Base-by-base conservation (phyloP, 2,797 vertebrate species). In the Sternotherus odoratus region DNA sequence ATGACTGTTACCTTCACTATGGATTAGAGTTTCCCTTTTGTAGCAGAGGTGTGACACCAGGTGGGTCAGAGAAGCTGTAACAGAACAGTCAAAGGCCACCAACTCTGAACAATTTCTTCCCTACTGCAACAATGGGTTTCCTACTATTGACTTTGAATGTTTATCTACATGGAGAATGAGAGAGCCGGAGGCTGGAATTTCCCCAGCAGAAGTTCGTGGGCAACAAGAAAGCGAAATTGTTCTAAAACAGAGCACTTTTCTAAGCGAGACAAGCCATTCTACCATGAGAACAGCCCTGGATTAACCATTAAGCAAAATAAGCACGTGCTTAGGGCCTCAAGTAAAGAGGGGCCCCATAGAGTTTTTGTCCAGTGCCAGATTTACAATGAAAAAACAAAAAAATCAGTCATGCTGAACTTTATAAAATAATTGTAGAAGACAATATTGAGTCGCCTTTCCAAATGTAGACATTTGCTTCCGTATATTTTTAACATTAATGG, bases 271-370 rank as follows among this genome's bases (percentile, higher is more conserved):
- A 74, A 12, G 43, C 77, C 69, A 50, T 30, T 50, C 6, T 24
- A 89, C 77, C 75, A 83, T 60, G 36, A 82, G 87, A 85, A 82
- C n/a, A n/a, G n/a, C n/a, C n/a, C n/a, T n/a, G n/a, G n/a, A n/a
- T n/a, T n/a, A n/a, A n/a, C n/a, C n/a, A n/a, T n/a, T n/a, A n/a
- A n/a, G n/a, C n/a, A n/a, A n/a, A n/a, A n/a, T n/a, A n/a, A n/a
- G n/a, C n/a, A n/a, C n/a, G n/a, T n/a, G n/a, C n/a, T n/a, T n/a
- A n/a, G n/a, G n/a, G n/a, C n/a, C n/a, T n/a, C n/a, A n/a, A n/a
- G n/a, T n/a, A n/a, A n/a, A n/a, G n/a, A n/a, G n/a, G n/a, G n/a
- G n/a, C n/a, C n/a, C n/a, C n/a, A n/a, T n/a, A n/a, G n/a, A n/a
- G n/a, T n/a, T n/a, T n/a, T n/a, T n/a, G n/a, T n/a, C n/a, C n/a